Percentiles rank a stretch among this genome's conserved stretches.
These are phyloP conservation scores for Hydrocynus forskahlii DNA, from an alignment of 2,797 vertebrate species.

Conservation along the genomic window DNA sequence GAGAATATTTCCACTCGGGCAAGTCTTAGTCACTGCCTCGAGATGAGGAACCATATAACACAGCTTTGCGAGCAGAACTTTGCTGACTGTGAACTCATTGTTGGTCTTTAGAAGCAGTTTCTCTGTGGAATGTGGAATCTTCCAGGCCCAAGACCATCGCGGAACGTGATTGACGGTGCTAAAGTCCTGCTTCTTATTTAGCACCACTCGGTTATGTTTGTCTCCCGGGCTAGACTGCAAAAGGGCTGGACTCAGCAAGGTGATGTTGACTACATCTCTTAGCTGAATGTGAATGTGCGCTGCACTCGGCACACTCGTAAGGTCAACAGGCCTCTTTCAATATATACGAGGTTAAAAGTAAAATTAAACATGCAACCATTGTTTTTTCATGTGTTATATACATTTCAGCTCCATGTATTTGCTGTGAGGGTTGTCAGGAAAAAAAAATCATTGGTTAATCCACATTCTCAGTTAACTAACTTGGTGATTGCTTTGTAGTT, in stretches of 20 bases:
- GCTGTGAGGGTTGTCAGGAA: too few species aligned
- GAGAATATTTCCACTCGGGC: constrained; percentile 1
- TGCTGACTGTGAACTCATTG: constrained; percentile 8
- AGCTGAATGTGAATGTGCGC: too few species aligned
- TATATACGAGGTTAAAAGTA: too few species aligned
- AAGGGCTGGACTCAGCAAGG: not conserved
- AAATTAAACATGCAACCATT: too few species aligned
- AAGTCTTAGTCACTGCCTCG: constrained; percentile 14
- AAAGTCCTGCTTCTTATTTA: not conserved
- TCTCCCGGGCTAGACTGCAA: not conserved
- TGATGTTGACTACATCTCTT: not conserved
- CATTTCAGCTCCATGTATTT: too few species aligned
- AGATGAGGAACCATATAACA: not conserved
- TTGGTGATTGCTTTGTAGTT: too few species aligned
- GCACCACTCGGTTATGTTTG: constrained; percentile 4
- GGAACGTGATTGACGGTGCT: not conserved
- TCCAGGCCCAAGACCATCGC: not conserved
- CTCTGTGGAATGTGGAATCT: not conserved
- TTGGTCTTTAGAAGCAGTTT: not conserved
- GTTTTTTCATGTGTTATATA: too few species aligned
- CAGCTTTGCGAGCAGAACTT: not conserved
- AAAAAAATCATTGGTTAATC: too few species aligned
- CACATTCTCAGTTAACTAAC: too few species aligned
- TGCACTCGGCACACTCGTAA: too few species aligned
- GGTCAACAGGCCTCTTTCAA: too few species aligned